Conservation (phyloP, 2,797 vertebrate species). For the Aythya fuligula region DNA sequence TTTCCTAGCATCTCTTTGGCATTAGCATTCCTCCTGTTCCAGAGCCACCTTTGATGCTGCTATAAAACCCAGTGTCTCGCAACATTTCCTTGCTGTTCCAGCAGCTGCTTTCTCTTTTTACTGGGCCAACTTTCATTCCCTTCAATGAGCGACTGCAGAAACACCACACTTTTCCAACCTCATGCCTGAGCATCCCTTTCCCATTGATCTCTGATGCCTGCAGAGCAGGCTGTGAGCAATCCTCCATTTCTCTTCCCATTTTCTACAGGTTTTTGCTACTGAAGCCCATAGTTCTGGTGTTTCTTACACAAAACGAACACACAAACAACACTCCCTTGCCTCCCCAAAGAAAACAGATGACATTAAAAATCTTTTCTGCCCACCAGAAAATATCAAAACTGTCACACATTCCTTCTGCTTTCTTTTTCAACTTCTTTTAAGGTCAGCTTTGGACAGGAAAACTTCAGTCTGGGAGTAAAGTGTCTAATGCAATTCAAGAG, state of each 20-base stretch:
- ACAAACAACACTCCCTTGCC: accelerated
- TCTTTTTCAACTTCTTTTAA: conserved; percentile 15
- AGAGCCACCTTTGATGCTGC: background rate
- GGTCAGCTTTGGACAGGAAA: conserved; percentile 26
- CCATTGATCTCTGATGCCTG: background rate
- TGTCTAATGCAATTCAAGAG: conserved; percentile 48
- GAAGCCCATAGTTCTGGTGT: background rate
- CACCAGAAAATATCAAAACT: background rate
- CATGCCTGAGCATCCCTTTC: background rate
- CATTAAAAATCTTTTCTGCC: background rate
- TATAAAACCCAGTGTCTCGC: background rate
- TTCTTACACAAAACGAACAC: background rate
- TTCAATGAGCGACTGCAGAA: background rate
- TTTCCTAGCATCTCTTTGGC: background rate
- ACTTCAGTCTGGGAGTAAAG: conserved; percentile 2
- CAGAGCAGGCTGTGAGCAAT: background rate
- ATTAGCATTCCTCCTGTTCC: background rate
- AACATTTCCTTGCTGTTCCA: background rate
- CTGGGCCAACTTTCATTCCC: background rate
- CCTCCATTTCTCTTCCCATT: background rate
- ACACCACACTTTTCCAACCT: background rate
- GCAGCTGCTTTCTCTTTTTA: background rate
- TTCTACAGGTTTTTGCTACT: background rate
- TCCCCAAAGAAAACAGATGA: background rate
- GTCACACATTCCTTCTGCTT: background rate